A percentile compares a stretch with the other conserved stretches of the same genome.
Evolutionary conservation across 2,888 invertebrate species (phyloP).

Genomic region (Gymnosoma rotundatum): DNA sequence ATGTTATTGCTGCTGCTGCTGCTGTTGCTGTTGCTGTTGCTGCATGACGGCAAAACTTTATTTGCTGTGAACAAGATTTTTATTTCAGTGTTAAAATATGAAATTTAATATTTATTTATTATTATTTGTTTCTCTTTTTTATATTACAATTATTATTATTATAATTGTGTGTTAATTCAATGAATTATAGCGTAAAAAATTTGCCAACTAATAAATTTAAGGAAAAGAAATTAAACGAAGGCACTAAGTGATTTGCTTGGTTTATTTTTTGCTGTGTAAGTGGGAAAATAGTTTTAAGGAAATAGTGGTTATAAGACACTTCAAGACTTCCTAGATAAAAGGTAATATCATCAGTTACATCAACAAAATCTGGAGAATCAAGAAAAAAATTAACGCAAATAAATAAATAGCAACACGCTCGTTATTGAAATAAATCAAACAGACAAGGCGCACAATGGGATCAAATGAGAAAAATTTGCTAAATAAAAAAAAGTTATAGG

Average conservation of each 20-base stretch:
- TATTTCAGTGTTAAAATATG: conserved; percentile 28
- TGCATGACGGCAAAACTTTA: background rate
- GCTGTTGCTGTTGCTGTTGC: conserved; percentile 1
- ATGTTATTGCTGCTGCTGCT: background rate
- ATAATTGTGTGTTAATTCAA: conserved; percentile 39
- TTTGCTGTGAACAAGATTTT: conserved; percentile 18
- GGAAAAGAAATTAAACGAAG: conserved; percentile 41
- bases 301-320: conserved; percentile 52
- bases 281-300: conserved; percentile 63
- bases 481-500: too few species aligned
- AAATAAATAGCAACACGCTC: conserved; percentile 42
- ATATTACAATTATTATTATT: too few species aligned
- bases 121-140: too few species aligned
- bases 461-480: background rate
- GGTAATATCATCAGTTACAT: conserved; percentile 33
- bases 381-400: conserved; percentile 5
- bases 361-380: background rate
- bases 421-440: conserved; percentile 53
- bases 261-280: conserved; percentile 7
- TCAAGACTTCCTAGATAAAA: conserved; percentile 59
- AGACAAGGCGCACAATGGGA: conserved; percentile 28
- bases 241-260: background rate
- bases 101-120: conserved; percentile 43
- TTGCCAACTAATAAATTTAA: conserved; percentile 35
- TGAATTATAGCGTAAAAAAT: conserved; percentile 28